These are phyloP conservation scores for Holothuria leucospilota DNA, from an alignment of 53 echinoderm and acorn worm genomes.

Conservation along the genomic window DNA sequence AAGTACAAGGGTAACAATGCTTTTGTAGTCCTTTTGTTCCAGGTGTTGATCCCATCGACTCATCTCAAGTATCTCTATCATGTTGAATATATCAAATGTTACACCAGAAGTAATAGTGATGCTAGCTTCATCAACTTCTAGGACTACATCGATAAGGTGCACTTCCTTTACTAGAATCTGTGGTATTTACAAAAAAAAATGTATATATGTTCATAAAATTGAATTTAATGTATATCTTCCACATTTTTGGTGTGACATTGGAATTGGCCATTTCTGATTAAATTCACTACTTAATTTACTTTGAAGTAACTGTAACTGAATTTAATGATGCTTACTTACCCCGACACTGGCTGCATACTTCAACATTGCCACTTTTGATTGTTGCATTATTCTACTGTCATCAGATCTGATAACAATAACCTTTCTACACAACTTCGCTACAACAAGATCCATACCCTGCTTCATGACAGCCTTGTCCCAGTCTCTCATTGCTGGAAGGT, in stretches of 20 bases:
- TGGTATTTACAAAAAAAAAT: background rate
- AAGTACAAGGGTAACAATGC: background rate
- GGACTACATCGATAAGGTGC: constrained; percentile 2
- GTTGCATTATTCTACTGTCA: background rate
- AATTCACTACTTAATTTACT: background rate
- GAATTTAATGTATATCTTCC: background rate
- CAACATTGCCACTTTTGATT: background rate
- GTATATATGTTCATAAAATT: background rate
- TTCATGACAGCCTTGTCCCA: too few relatives aligned
- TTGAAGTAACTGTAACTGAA: too few relatives aligned
- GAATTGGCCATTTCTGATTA: background rate
- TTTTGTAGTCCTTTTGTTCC: background rate
- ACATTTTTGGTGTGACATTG: background rate
- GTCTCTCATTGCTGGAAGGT: too few relatives aligned
- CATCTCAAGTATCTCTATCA: background rate
- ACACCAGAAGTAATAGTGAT: background rate
- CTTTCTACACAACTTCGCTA: background rate
- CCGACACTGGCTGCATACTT: background rate
- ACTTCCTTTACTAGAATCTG: background rate
- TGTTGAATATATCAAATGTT: background rate
- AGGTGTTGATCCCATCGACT: constrained; percentile 22
- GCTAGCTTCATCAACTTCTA: background rate
- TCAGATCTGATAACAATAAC: constrained; percentile 4
- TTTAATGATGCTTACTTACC: background rate
- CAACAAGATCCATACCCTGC: background rate